phyloP scores from a whole-genome alignment of 2,888 invertebrate species.

The Scaptomyza tumidula region DNA sequence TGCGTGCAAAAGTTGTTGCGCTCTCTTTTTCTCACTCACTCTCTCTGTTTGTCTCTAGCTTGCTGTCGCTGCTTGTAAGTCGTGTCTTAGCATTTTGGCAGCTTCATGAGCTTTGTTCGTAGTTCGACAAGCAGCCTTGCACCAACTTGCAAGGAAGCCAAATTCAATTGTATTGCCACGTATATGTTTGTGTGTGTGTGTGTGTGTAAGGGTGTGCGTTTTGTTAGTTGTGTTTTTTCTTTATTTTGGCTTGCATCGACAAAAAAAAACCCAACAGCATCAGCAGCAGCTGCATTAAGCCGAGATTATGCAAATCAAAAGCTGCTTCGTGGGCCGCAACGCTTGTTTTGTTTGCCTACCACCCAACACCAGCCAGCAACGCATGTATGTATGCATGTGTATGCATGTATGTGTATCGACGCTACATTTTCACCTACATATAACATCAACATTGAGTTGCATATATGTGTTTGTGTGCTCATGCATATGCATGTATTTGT shows the following conservation, averaged over 20 bases:
- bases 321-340: conserved; percentile 42
- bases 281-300: conserved; percentile 36
- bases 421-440: conserved; percentile 39
- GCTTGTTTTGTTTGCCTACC: conserved; percentile 13
- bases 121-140: conserved; percentile 30
- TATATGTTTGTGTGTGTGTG: not conserved
- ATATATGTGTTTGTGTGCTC: conserved; percentile 15
- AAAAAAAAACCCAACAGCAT: conserved; percentile 13
- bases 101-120: conserved; percentile 43
- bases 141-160: conserved; percentile 30
- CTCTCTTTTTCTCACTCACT: not conserved
- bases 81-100: conserved; percentile 44
- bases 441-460: conserved; percentile 15
- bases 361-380: not conserved
- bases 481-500: conserved; percentile 6
- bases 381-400: not conserved
- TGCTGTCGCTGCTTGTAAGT: conserved; percentile 46
- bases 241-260: conserved; percentile 9
- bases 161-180: conserved; percentile 52
- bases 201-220: not conserved
- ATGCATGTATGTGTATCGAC: not conserved
- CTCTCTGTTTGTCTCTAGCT: not conserved
- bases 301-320: conserved; percentile 62
- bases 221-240: conserved; percentile 3
- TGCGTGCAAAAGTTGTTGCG: conserved; percentile 26